These are phyloP conservation scores for Psittacula echo DNA, from an alignment of 2,797 vertebrate genomes.

Conservation along the genomic window DNA sequence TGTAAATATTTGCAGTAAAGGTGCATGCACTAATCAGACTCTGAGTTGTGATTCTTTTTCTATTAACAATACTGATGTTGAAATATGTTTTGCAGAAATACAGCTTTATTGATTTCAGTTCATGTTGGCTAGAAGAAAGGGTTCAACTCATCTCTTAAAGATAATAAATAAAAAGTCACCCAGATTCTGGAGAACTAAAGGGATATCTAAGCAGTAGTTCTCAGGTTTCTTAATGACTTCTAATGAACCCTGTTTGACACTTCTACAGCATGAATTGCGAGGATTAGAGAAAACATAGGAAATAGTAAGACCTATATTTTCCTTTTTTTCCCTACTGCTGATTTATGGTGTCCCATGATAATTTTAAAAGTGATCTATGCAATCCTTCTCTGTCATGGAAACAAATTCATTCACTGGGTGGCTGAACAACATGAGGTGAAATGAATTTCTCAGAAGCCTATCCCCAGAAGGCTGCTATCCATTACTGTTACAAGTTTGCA, in stretches of 20 bases:
- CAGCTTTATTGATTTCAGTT: not conserved
- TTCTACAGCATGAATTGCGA: slow-evolving; percentile 15
- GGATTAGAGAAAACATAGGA: slow-evolving; percentile 55
- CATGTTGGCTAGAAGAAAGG: not conserved
- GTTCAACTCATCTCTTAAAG: not conserved
- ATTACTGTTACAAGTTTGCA: slow-evolving; percentile 76
- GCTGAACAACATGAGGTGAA: slow-evolving; percentile 72
- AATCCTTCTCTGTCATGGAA: slow-evolving; percentile 73
- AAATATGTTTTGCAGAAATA: slow-evolving; percentile 24
- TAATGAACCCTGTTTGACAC: slow-evolving; percentile 33
- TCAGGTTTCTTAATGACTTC: slow-evolving; percentile 49
- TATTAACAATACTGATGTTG: not conserved
- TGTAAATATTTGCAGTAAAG: not conserved
- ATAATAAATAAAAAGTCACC: not conserved
- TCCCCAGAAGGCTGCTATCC: slow-evolving; percentile 76
- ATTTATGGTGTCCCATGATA: slow-evolving; percentile 57
- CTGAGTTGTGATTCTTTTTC: not conserved
- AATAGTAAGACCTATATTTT: slow-evolving; percentile 39
- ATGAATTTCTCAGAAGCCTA: slow-evolving; percentile 78
- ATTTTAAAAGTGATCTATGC: slow-evolving; percentile 72
- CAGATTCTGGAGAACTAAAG: not conserved
- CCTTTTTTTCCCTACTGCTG: not conserved
- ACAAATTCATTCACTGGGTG: slow-evolving; percentile 73
- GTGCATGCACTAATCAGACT: not conserved
- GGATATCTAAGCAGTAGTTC: not conserved